These are phyloP conservation scores for Hemibagrus guttatus DNA, from an alignment of 2,797 vertebrate species.

Conservation along the genomic window DNA sequence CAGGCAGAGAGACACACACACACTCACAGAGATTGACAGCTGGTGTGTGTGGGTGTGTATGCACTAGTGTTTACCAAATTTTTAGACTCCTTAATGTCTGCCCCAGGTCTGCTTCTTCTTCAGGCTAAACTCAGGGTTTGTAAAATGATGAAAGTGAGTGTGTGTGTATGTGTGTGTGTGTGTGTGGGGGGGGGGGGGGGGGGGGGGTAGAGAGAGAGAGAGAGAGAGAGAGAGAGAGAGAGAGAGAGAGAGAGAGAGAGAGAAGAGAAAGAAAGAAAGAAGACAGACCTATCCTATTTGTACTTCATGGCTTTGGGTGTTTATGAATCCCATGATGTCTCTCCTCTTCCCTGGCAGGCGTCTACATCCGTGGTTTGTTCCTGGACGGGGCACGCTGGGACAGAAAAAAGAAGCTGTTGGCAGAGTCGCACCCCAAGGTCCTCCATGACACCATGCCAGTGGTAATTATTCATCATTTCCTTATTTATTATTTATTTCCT, in stretches of 20 bases:
- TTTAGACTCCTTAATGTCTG: slow-evolving; percentile 9
- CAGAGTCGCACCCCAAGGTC: slow-evolving; percentile 85
- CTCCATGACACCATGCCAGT: slow-evolving; percentile 85
- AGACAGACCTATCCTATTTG: not conserved
- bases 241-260: not conserved
- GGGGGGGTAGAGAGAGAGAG: too few relatives aligned
- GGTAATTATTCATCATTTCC: slow-evolving; percentile 69
- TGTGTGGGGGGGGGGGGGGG: too few relatives aligned
- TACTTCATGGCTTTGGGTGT: not conserved
- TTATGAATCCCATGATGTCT: not conserved
- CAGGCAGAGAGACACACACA: slow-evolving; percentile 22
- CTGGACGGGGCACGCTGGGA: slow-evolving; percentile 90
- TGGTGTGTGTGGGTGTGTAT: slow-evolving; percentile 23
- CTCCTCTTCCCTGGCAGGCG: slow-evolving; percentile 70
- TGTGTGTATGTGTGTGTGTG: not conserved
- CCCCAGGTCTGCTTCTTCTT: slow-evolving; percentile 1
- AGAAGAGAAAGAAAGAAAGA: too few relatives aligned
- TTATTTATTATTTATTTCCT: slow-evolving; percentile 7
- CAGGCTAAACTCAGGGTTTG: slow-evolving; percentile 14
- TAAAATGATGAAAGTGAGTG: slow-evolving; percentile 15
- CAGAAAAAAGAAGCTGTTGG: slow-evolving; percentile 78
- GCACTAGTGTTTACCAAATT: slow-evolving; percentile 17
- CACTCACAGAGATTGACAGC: slow-evolving; percentile 17
- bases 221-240: not conserved
- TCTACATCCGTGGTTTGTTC: slow-evolving; percentile 83